Evolutionary conservation across 2,888 invertebrate species (phyloP).

Genomic region (Aleiodes testaceus): DNA sequence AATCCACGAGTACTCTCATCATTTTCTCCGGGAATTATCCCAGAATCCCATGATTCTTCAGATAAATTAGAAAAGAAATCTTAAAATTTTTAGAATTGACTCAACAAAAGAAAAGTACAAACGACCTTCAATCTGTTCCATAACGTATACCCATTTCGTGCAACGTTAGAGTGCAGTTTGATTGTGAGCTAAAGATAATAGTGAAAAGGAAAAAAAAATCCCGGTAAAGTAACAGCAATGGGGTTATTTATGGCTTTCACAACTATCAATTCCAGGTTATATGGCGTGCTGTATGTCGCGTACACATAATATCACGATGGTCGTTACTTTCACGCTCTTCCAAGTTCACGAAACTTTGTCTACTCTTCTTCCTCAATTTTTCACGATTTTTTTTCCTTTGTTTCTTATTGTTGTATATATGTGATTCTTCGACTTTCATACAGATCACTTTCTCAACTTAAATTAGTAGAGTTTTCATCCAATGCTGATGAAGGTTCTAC

Average conservation of each 20-base stretch:
- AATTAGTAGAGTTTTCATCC: slow-evolving; percentile 12
- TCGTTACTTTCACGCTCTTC: slow-evolving; percentile 32
- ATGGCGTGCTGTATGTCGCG: slow-evolving; percentile 29
- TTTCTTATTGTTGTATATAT: slow-evolving; percentile 8
- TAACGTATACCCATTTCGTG: slow-evolving; percentile 19
- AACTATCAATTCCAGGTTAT: slow-evolving; percentile 29
- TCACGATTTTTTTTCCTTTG: not conserved
- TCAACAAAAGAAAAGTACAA: not conserved
- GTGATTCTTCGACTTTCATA: slow-evolving; percentile 3
- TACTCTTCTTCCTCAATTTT: not conserved
- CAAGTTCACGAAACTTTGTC: slow-evolving; percentile 31
- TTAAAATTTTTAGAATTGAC: no score
- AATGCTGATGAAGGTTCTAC: not conserved
- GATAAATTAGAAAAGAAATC: no score
- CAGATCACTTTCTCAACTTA: slow-evolving; percentile 22
- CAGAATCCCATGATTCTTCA: no score
- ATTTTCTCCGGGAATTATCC: no score
- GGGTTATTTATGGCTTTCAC: slow-evolving; percentile 26
- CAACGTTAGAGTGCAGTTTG: slow-evolving; percentile 26
- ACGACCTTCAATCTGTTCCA: slow-evolving; percentile 5
- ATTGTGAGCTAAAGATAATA: slow-evolving; percentile 26
- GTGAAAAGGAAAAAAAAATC: slow-evolving; percentile 2
- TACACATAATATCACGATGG: slow-evolving; percentile 30
- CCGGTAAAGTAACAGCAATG: slow-evolving; percentile 10
- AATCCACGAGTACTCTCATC: no score